phyloP scores from a whole-genome alignment of 2,888 invertebrate genomes.

The Andrena praecox region DNA sequence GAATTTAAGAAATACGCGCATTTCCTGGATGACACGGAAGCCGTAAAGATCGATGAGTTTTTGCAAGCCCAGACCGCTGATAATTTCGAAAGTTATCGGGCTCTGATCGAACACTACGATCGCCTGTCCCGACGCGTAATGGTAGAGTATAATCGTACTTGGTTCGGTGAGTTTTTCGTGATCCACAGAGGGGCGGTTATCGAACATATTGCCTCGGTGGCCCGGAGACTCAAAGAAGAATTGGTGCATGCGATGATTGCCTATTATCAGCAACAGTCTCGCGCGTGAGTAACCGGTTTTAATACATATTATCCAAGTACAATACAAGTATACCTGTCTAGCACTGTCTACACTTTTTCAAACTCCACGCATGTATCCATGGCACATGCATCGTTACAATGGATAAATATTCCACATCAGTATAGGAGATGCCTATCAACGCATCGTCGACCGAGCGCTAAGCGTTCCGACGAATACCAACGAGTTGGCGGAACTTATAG shows the following conservation, averaged over 20 bases:
- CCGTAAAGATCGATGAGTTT: slow-evolving; percentile 87
- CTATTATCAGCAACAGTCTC: slow-evolving; percentile 92
- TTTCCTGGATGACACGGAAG: slow-evolving; percentile 90
- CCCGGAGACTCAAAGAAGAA: slow-evolving; percentile 89
- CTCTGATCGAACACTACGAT: slow-evolving; percentile 88
- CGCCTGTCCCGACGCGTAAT: slow-evolving; percentile 88
- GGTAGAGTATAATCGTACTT: slow-evolving; percentile 86
- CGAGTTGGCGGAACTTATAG: slow-evolving; percentile 93
- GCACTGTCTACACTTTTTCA: too few relatives aligned
- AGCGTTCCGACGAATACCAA: slow-evolving; percentile 93
- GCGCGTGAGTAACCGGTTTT: slow-evolving; percentile 86
- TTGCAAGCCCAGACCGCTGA: slow-evolving; percentile 87
- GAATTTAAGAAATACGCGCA: slow-evolving; percentile 93
- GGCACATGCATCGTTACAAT: neutral
- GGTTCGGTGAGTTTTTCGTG: slow-evolving; percentile 93
- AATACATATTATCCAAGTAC: too few relatives aligned
- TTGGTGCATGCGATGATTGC: slow-evolving; percentile 91
- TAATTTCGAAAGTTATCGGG: slow-evolving; percentile 88
- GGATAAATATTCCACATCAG: neutral
- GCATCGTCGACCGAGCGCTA: slow-evolving; percentile 91
- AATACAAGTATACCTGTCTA: too few relatives aligned
- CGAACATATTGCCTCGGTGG: slow-evolving; percentile 89
- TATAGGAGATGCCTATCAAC: slow-evolving; percentile 93
- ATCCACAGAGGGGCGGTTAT: slow-evolving; percentile 93
- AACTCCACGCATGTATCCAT: too few relatives aligned